Evolutionary conservation across 2,888 invertebrate genomes (phyloP).

Genomic region (Meteorus colon): DNA sequence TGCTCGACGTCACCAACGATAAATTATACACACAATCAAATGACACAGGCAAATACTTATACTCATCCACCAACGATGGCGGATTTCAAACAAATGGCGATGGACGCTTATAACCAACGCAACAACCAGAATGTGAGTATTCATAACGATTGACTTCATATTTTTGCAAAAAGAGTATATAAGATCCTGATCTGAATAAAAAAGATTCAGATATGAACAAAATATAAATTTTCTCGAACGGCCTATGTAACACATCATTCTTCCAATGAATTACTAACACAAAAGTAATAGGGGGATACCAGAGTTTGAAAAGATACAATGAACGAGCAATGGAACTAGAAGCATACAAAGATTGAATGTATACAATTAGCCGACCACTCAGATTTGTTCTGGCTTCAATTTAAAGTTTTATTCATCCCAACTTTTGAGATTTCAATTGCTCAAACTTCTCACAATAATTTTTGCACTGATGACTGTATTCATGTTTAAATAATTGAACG

Average conservation of each 20-base stretch:
- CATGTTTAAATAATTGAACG: neutral
- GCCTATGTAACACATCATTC: too few species aligned
- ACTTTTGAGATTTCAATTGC: constrained; percentile 69
- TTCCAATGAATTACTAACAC: too few species aligned
- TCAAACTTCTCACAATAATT: constrained; percentile 70
- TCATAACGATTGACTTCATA: neutral
- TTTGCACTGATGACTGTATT: constrained; percentile 28
- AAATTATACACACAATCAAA: constrained; percentile 59
- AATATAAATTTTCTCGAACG: too few species aligned
- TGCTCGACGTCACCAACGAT: constrained; percentile 59
- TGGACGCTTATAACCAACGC: constrained; percentile 69
- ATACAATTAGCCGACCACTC: too few species aligned
- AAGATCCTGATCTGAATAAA: too few species aligned
- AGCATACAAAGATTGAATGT: too few species aligned
- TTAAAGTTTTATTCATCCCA: constrained; percentile 58
- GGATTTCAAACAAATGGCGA: constrained; percentile 70
- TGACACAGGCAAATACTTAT: constrained; percentile 57
- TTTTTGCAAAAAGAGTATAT: constrained; percentile 8
- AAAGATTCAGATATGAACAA: too few species aligned
- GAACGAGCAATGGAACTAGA: too few species aligned
- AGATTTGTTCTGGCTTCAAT: constrained; percentile 52
- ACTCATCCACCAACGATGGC: constrained; percentile 67
- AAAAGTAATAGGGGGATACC: too few species aligned
- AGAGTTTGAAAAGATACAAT: too few species aligned
- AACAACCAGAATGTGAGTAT: constrained; percentile 68